Evolutionary conservation across 2,888 invertebrate species (phyloP).

Genomic region (Meliscaeva auricollis): DNA sequence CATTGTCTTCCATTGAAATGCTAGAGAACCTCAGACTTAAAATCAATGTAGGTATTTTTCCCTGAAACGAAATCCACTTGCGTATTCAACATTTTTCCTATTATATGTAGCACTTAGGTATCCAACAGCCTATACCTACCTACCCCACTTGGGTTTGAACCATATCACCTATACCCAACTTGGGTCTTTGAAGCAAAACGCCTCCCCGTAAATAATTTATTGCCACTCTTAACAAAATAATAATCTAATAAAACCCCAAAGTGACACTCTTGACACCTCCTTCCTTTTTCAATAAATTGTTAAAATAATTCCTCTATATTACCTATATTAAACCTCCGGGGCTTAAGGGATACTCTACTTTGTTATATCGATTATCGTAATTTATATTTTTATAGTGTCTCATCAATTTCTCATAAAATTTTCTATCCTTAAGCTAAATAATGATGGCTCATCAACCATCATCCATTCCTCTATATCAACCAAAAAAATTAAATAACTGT

Average conservation of each 20-base stretch:
- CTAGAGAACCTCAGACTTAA: too few relatives aligned
- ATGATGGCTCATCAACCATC: neutral
- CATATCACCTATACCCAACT: too few relatives aligned
- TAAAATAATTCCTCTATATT: neutral
- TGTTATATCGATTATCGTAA: constrained; percentile 37
- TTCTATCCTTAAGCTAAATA: constrained; percentile 42
- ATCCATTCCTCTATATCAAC: neutral
- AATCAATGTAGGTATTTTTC: too few relatives aligned
- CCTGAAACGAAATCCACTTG: too few relatives aligned
- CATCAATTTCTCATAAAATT: constrained; percentile 60
- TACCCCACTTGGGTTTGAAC: too few relatives aligned
- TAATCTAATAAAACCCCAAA: constrained; percentile 15
- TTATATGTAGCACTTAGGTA: too few relatives aligned
- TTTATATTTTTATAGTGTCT: constrained; percentile 48
- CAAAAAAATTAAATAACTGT: constrained; percentile 33
- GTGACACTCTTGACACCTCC: constrained; percentile 22
- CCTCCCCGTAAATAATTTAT: neutral
- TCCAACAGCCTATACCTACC: too few relatives aligned
- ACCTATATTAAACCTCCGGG: neutral
- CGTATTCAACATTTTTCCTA: too few relatives aligned
- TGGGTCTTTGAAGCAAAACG: too few relatives aligned
- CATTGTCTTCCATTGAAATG: too few relatives aligned
- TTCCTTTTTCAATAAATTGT: constrained; percentile 15
- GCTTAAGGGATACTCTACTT: neutral
- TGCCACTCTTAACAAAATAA: neutral